These are phyloP conservation scores for Halichoerus grypus DNA, from an alignment of 2,113 vertebrate species.

Conservation along the genomic window DNA sequence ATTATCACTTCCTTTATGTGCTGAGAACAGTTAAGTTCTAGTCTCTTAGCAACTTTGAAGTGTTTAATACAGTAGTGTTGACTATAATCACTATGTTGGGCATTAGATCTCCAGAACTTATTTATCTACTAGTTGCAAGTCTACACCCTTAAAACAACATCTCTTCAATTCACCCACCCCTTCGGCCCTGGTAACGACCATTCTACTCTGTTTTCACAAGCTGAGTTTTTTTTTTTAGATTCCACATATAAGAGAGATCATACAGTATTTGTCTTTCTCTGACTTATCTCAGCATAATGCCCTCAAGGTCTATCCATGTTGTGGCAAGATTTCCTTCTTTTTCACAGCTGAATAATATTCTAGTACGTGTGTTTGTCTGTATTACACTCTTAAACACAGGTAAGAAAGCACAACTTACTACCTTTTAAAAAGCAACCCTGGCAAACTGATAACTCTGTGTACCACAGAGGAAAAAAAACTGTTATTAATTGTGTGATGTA, in stretches of 20 bases:
- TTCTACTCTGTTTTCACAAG: background rate
- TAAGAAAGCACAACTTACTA: background rate
- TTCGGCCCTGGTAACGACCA: background rate
- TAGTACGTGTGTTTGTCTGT: accelerated
- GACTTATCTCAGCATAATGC: background rate
- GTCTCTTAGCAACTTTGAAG: background rate
- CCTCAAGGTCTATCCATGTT: background rate
- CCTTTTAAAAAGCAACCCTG: background rate
- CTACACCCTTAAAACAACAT: background rate
- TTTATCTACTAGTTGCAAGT: background rate
- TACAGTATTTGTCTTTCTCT: background rate
- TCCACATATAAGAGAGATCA: background rate
- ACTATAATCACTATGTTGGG: background rate
- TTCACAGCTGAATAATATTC: background rate
- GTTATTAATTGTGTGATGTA: background rate
- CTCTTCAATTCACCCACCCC: background rate
- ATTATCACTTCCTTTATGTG: background rate
- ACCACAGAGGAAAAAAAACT: background rate
- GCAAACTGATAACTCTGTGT: background rate
- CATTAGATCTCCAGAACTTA: background rate
- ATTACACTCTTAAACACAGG: background rate
- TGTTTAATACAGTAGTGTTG: background rate
- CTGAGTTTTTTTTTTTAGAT: background rate
- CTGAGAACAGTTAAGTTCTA: background rate
- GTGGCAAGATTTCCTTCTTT: background rate